Conservation (phyloP, 2,888 invertebrate species). For the Drosophila gaucha region DNA sequence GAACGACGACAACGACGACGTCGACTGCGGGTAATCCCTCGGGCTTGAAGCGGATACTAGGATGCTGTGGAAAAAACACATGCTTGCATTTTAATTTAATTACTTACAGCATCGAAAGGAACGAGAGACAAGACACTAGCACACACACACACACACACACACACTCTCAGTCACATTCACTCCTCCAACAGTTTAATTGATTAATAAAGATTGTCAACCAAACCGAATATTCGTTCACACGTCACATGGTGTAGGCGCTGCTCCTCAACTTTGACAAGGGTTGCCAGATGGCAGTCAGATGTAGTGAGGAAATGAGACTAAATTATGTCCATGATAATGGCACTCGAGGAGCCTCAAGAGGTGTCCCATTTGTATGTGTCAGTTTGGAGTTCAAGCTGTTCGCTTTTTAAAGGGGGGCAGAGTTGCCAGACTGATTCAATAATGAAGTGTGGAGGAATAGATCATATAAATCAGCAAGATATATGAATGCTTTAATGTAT, state of each 20-base stretch:
- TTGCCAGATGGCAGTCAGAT: conserved; percentile 65
- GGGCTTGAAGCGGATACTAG: conserved; percentile 51
- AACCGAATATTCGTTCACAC: conserved; percentile 60
- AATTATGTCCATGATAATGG: conserved; percentile 48
- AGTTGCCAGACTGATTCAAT: conserved; percentile 9
- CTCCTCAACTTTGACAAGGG: conserved; percentile 59
- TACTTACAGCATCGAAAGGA: conserved; percentile 70
- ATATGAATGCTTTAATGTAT: no score
- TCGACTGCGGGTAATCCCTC: conserved; percentile 63
- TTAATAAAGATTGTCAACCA: conserved; percentile 76
- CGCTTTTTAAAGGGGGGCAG: conserved; percentile 3
- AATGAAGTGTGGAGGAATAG: no score
- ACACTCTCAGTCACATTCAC: conserved; percentile 29
- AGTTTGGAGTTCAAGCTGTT: conserved; percentile 27
- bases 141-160: background rate
- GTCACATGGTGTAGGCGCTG: conserved; percentile 29
- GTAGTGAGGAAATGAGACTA: conserved; percentile 41
- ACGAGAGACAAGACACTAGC: background rate
- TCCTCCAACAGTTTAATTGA: conserved; percentile 68
- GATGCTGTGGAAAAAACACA: conserved; percentile 63
- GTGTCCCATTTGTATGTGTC: conserved; percentile 50
- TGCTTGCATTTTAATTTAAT: conserved; percentile 80
- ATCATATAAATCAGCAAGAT: background rate
- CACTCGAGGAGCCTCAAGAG: conserved; percentile 29
- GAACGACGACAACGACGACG: conserved; percentile 33